These are phyloP conservation scores for Andricus quercusramuli DNA, from an alignment of 2,888 invertebrate species.

Conservation along the genomic window DNA sequence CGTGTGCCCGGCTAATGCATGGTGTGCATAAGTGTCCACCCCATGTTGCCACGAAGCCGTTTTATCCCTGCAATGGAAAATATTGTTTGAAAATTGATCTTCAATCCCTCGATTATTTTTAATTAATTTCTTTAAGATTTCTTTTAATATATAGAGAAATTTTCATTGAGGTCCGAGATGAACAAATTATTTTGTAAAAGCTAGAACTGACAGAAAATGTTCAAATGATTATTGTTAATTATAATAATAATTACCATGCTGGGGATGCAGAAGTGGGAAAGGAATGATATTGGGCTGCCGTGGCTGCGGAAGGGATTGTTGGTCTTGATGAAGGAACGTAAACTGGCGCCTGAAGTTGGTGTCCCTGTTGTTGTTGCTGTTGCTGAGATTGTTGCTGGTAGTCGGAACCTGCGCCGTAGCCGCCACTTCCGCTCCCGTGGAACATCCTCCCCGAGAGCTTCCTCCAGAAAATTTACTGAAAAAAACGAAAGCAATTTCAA, in stretches of 20 bases:
- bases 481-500: slow-evolving; percentile 41
- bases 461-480: slow-evolving; percentile 63
- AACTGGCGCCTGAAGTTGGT: slow-evolving; percentile 81
- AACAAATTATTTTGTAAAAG: too few relatives aligned
- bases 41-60: slow-evolving; percentile 77
- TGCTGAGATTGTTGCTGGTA: slow-evolving; percentile 75
- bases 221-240: neutral
- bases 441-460: slow-evolving; percentile 73
- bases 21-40: slow-evolving; percentile 76
- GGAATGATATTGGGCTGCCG: slow-evolving; percentile 79
- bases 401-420: slow-evolving; percentile 76
- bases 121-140: too few relatives aligned
- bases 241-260: slow-evolving; percentile 68
- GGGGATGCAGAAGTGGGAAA: slow-evolving; percentile 75
- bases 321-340: slow-evolving; percentile 85
- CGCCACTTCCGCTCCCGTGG: slow-evolving; percentile 77
- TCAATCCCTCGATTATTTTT: neutral
- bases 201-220: neutral
- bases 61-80: slow-evolving; percentile 70
- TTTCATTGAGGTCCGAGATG: too few relatives aligned
- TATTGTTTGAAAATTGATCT: neutral
- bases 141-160: too few relatives aligned
- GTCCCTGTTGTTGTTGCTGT: slow-evolving; percentile 77
- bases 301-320: slow-evolving; percentile 80
- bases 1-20: slow-evolving; percentile 74